Conservation (phyloP, 1,140 invertebrate species). For the Solenopsis fugax region DNA sequence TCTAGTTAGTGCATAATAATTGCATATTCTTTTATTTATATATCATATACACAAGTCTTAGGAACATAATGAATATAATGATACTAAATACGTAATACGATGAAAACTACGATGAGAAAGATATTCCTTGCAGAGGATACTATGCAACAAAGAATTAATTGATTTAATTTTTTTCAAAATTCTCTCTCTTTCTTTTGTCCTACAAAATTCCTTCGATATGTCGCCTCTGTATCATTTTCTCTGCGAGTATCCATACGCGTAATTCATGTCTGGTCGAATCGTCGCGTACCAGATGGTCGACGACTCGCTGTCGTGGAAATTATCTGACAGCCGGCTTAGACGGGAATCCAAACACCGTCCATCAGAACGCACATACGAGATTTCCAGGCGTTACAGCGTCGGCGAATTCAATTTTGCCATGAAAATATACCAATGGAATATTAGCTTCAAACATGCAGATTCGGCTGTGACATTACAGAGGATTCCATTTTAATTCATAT, state of each 20-base stretch:
- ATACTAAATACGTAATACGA: too few species aligned
- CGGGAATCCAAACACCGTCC: conserved; percentile 51
- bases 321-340: conserved; percentile 53
- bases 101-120: too few species aligned
- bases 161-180: neutral
- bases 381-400: conserved; percentile 25
- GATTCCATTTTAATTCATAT: conserved; percentile 3
- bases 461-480: neutral
- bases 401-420: conserved; percentile 3
- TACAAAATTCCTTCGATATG: neutral
- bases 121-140: too few species aligned
- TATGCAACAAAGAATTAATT: neutral
- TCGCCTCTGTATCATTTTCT: neutral
- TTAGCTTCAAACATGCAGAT: neutral
- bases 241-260: conserved; percentile 1
- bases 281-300: conserved; percentile 59
- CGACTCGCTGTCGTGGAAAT: conserved; percentile 57
- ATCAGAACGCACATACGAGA: conserved; percentile 21
- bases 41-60: too few species aligned
- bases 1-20: too few species aligned
- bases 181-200: neutral
- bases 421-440: neutral
- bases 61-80: too few species aligned
- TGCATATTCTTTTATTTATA: too few species aligned
- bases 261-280: conserved; percentile 65